These are phyloP conservation scores for Peucedramus taeniatus DNA, from an alignment of 2,113 vertebrate genomes.

Conservation along the genomic window DNA sequence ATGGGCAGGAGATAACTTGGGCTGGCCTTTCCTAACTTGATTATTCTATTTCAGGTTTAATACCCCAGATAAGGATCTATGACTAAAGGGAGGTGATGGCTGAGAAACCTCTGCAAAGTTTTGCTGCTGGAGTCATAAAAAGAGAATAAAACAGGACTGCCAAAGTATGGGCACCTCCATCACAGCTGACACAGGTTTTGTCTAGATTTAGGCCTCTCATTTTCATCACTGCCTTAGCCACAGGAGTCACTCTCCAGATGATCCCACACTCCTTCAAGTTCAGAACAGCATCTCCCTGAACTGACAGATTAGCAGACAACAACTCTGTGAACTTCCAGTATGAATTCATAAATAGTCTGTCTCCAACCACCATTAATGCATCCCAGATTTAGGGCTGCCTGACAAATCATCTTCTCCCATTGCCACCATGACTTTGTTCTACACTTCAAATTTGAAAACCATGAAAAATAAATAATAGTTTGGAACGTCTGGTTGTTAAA, in stretches of 20 bases:
- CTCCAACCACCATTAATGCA: background rate
- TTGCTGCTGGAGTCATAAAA: background rate
- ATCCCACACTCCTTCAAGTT: background rate
- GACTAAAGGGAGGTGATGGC: background rate
- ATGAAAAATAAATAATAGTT: background rate
- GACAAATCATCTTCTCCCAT: background rate
- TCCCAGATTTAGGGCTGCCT: conserved; percentile 22
- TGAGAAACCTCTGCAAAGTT: background rate
- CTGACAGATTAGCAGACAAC: background rate
- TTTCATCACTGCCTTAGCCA: background rate
- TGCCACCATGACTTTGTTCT: conserved; percentile 12
- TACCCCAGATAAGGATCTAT: background rate
- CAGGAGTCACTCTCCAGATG: background rate
- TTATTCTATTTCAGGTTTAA: background rate
- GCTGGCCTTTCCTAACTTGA: background rate
- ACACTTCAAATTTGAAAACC: background rate
- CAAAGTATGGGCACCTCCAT: background rate
- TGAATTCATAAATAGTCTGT: background rate
- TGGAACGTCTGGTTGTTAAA: background rate
- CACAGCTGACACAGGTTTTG: background rate
- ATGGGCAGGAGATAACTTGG: background rate
- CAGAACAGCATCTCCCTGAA: background rate
- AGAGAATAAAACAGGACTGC: background rate
- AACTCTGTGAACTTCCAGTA: background rate
- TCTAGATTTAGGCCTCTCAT: background rate